Percentiles rank a stretch among this genome's conserved stretches.
Conservation (phyloP, 2,113 vertebrate species). For the Entomyzon cyanotis region DNA sequence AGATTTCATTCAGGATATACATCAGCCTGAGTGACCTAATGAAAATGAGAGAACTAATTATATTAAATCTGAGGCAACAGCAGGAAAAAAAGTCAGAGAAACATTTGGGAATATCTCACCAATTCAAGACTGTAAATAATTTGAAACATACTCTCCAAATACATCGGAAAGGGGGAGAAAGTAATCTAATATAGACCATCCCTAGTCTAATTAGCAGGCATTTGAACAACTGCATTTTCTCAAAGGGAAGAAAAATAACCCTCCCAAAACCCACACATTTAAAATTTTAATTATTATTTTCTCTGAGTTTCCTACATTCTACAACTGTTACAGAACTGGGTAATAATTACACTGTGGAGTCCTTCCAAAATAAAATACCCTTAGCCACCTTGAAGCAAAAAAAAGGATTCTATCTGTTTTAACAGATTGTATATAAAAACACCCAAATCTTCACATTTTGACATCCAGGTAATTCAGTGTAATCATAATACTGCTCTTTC, state of each 20-base stretch:
- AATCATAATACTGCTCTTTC: neutral
- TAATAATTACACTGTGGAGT: neutral
- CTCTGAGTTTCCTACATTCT: neutral
- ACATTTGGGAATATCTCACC: constrained; percentile 40
- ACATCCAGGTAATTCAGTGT: neutral
- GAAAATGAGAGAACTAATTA: constrained; percentile 38
- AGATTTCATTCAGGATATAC: constrained; percentile 24
- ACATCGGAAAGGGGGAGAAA: neutral
- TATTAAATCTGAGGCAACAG: constrained; percentile 8
- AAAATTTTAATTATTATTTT: constrained; percentile 35
- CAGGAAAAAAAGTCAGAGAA: neutral
- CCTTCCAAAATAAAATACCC: neutral
- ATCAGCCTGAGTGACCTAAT: constrained; percentile 16
- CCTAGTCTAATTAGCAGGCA: constrained; percentile 11
- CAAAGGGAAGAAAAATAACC: constrained; percentile 5
- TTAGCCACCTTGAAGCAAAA: neutral
- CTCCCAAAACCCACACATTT: neutral
- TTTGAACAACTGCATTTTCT: constrained; percentile 13
- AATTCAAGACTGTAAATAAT: constrained; percentile 46
- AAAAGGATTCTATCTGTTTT: neutral
- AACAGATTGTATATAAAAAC: neutral
- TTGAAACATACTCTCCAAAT: constrained; percentile 31
- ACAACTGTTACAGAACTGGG: neutral
- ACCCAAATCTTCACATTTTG: neutral
- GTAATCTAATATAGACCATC: constrained; percentile 28